Conservation (phyloP, 2,888 invertebrate species). For the Didymodactylos carnosus region DNA sequence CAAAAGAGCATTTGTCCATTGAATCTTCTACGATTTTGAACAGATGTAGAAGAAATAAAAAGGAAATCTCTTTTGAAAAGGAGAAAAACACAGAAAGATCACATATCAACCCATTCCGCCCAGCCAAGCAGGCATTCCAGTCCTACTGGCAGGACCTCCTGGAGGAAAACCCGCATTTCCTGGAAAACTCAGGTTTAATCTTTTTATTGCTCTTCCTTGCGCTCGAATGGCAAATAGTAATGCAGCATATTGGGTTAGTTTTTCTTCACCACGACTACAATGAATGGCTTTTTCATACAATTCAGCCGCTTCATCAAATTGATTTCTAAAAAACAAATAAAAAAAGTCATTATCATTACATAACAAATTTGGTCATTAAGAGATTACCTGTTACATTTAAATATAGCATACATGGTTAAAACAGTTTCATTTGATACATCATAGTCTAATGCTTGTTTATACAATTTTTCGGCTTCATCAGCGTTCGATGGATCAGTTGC, state of each 20-base stretch:
- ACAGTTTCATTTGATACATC: conserved; percentile 52
- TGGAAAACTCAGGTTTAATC: neutral
- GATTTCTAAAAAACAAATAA: neutral
- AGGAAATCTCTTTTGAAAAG: too few relatives aligned
- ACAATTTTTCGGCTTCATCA: conserved; percentile 53
- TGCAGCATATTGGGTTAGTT: neutral
- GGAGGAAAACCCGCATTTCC: neutral
- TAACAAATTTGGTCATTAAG: neutral
- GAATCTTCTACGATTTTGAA: too few relatives aligned
- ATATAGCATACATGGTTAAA: neutral
- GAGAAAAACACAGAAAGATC: too few relatives aligned
- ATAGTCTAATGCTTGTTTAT: conserved; percentile 55
- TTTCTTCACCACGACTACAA: neutral
- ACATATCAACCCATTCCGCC: neutral
- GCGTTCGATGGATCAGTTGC: neutral
- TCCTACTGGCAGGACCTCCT: too few relatives aligned
- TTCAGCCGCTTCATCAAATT: neutral
- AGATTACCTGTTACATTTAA: neutral
- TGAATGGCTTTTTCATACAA: neutral
- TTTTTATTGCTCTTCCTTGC: neutral
- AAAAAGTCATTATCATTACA: neutral
- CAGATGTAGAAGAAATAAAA: too few relatives aligned
- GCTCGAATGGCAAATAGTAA: neutral
- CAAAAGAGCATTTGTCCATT: too few relatives aligned
- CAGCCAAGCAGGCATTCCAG: neutral